These are phyloP conservation scores for Desmodus rotundus DNA, from an alignment of 2,113 vertebrate genomes.

Conservation along the genomic window DNA sequence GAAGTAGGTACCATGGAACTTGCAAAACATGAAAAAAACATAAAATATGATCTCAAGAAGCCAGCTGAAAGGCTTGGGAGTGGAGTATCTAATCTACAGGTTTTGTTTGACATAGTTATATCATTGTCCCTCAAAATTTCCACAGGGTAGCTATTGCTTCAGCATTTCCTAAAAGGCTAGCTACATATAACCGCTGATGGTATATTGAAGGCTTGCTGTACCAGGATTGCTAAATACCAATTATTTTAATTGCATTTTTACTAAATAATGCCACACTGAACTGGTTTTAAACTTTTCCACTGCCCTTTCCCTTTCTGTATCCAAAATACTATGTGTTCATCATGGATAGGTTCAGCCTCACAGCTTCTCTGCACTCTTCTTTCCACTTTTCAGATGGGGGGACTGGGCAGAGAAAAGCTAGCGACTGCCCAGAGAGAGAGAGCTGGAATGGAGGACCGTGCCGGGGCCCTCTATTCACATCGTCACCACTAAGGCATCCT, in stretches of 20 bases:
- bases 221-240: slow-evolving; percentile 16
- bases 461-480: background rate
- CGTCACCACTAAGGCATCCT: slow-evolving; percentile 37
- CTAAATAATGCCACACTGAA: background rate
- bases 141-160: background rate
- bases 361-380: slow-evolving; percentile 32
- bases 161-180: background rate
- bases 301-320: background rate
- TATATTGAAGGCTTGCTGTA: background rate
- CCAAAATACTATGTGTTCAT: background rate
- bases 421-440: background rate
- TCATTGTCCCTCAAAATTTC: slow-evolving; percentile 1
- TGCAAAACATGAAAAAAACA: background rate
- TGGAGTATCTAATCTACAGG: background rate
- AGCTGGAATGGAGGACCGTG: background rate
- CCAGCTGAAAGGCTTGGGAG: background rate
- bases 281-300: slow-evolving; percentile 33
- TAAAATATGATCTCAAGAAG: background rate
- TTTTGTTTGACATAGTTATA: background rate
- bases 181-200: background rate
- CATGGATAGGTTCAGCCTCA: background rate
- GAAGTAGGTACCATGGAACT: background rate
- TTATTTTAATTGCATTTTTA: slow-evolving; percentile 30
- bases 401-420: background rate
- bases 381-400: slow-evolving; percentile 39